A percentile compares a stretch with the other conserved stretches of the same genome.
Conservation (phyloP, 2,797 vertebrate genomes). For the Apogon hyalosoma region DNA sequence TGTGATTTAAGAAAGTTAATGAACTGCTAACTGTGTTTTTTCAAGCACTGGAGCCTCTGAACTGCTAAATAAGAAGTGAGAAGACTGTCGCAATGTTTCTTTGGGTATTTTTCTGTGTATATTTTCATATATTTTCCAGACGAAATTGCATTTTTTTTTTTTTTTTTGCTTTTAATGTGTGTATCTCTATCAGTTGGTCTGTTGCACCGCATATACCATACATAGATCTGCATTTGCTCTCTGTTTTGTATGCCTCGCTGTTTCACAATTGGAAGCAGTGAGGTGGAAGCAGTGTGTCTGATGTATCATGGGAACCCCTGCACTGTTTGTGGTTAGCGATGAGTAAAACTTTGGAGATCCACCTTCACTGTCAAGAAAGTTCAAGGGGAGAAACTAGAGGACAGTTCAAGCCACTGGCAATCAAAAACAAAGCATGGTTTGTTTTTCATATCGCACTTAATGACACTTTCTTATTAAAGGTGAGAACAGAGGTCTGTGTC, state of each 20-base stretch:
- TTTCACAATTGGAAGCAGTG: conserved; percentile 30
- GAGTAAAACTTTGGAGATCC: conserved; percentile 56
- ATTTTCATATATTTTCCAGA: not conserved
- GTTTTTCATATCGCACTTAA: conserved; percentile 69
- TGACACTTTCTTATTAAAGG: conserved; percentile 82
- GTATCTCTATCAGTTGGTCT: conserved; percentile 1
- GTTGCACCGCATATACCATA: not conserved
- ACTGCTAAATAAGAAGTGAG: not conserved
- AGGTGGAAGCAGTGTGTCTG: conserved; percentile 14
- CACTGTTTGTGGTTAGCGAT: conserved; percentile 39
- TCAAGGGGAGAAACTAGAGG: conserved; percentile 45
- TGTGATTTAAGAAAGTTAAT: conserved; percentile 20
- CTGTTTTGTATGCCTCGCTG: conserved; percentile 15
- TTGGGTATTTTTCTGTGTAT: not conserved
- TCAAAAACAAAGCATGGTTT: conserved; percentile 65
- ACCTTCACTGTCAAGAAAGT: conserved; percentile 49
- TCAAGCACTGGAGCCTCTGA: conserved; percentile 17
- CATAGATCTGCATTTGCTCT: conserved; percentile 3
- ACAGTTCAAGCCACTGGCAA: conserved; percentile 50
- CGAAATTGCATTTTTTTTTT: not conserved
- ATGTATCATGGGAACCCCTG: conserved; percentile 34
- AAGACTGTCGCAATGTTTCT: conserved; percentile 4
- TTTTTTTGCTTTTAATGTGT: conserved; percentile 7
- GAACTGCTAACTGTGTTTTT: conserved; percentile 7
- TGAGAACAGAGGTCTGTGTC: conserved; percentile 74